phyloP scores from a whole-genome alignment of 2,797 vertebrate species.

The Acomys russatus region DNA sequence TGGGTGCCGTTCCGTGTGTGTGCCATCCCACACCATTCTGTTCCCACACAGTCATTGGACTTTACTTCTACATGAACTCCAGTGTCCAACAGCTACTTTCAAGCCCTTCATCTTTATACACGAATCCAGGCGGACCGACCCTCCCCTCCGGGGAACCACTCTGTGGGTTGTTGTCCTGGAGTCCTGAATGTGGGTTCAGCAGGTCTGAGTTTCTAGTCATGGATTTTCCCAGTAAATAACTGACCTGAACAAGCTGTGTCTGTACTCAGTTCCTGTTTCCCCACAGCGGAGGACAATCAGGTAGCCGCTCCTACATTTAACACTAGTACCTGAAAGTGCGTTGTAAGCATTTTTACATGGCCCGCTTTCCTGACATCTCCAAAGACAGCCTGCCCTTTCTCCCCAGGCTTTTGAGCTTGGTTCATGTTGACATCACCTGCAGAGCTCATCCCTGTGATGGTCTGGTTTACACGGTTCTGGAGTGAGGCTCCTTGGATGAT shows the following conservation, averaged over 20 bases:
- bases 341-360: background rate
- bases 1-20: background rate
- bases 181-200: background rate
- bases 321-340: too few species aligned
- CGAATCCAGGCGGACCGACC: background rate
- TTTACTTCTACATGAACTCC: background rate
- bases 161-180: background rate
- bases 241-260: background rate
- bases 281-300: background rate
- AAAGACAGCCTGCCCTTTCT: background rate
- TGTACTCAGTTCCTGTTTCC: background rate
- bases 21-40: background rate
- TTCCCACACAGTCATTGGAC: background rate
- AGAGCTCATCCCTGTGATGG: background rate
- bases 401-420: background rate
- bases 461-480: background rate
- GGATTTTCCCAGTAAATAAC: background rate
- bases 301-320: background rate
- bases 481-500: background rate
- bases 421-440: background rate
- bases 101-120: conserved; percentile 1
- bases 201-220: background rate
- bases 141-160: background rate
- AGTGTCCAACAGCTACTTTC: background rate
- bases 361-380: background rate